phyloP scores from a whole-genome alignment of 2,113 vertebrate species.

The Amphiprion percula region DNA sequence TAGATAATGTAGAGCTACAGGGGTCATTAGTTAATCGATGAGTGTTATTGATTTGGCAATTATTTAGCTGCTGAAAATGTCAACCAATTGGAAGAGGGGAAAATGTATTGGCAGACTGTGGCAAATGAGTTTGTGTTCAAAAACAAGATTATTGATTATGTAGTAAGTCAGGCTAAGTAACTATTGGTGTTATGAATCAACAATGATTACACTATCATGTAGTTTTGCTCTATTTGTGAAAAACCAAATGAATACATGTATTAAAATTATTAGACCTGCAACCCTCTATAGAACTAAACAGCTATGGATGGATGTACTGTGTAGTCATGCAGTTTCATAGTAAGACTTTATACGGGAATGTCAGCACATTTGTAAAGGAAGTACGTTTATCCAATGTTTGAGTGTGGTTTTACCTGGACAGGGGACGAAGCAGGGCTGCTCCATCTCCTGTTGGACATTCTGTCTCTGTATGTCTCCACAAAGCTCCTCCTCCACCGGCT shows the following conservation, averaged over 20 bases:
- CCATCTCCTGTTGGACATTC: slow-evolving; percentile 79
- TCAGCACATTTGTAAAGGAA: neutral
- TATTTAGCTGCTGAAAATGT: slow-evolving; percentile 51
- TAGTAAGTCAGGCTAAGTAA: slow-evolving; percentile 6
- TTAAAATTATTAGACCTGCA: no score
- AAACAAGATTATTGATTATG: slow-evolving; percentile 27
- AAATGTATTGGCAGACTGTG: slow-evolving; percentile 19
- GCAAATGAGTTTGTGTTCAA: slow-evolving; percentile 28
- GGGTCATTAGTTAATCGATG: slow-evolving; percentile 50
- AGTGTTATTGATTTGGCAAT: slow-evolving; percentile 62
- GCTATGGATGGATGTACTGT: neutral
- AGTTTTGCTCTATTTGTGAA: neutral
- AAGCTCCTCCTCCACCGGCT: slow-evolving; percentile 77
- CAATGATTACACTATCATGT: slow-evolving; percentile 8
- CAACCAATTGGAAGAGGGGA: slow-evolving; percentile 16
- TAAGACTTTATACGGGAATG: no score
- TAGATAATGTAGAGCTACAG: slow-evolving; percentile 32
- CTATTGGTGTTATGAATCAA: slow-evolving; percentile 12
- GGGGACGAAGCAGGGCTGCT: slow-evolving; percentile 90
- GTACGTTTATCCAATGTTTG: neutral
- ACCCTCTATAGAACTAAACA: no score
- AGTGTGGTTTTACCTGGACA: slow-evolving; percentile 88
- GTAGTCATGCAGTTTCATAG: neutral
- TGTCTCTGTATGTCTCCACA: slow-evolving; percentile 86
- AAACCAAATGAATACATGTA: neutral